Base-by-base conservation (phyloP, 1,140 invertebrate species). In the Ostrea edulis region DNA sequence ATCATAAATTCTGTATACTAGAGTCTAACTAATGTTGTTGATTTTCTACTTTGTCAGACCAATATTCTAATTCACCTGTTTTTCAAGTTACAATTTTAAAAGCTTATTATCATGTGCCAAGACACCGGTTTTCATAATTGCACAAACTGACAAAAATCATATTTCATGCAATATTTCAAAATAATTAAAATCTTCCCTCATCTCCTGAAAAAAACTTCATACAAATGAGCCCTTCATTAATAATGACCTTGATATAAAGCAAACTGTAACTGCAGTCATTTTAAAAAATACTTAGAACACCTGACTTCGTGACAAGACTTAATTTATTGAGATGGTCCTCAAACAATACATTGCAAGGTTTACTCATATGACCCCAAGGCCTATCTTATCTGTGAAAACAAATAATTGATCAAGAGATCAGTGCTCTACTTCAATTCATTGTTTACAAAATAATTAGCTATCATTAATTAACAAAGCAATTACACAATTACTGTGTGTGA, bases 401-500 rank as follows among this genome's bases (percentile, higher is more conserved):
- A 71, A 71, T 29, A 22, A 71, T 29, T 35, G 68, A 29, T 71
- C 68, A 71, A 35, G 25, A 71, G 29, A 25, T 35, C 68, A 22
- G 25, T 12, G 68, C 68, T 71, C 25, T 12, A 35, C 11, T 71
- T 35, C 68, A 71, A 22, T 71, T 22, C 25, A 29, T 71, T 71
- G 68, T 71, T 35, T 71, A 35, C 8, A 29, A 29, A 71, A 71
- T 71, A 71, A 71, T 71, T 71, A 71, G 29, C 22, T 11, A 7
- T 44, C 35, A 14, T 14, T 71, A 22, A 71, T 71, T 71, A 71
- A 71, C 68, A 71, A 71, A 71, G 12, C 68, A 71, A 71, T 71
- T 71, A 71, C 25, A 71, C 68, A 71, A 71, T 71, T 71, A 71
- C 25, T 71, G 22, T 71, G 8, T 35, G 25, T 22, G 25, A 71